Base-by-base conservation (phyloP, 1,140 invertebrate genomes). In the Rhagoletis zephyria region DNA sequence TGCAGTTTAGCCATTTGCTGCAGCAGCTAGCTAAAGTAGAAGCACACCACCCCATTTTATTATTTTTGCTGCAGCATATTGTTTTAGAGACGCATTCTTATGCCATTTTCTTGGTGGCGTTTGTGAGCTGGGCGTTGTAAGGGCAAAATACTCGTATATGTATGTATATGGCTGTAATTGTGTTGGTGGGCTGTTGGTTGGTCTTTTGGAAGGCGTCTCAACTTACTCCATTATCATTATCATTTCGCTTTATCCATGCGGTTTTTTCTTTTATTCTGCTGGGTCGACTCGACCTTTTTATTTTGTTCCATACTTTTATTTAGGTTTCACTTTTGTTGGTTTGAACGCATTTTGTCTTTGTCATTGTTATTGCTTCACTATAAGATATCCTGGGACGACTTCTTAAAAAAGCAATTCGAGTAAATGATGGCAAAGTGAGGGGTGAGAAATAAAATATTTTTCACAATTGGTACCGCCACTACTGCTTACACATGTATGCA, bases 221-320 rank as follows among this genome's bases (percentile, higher is more conserved):
- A 19, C 56, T 81, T 81, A 56, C 74, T 81, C 74, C 48, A 81
- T 81, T 48, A 81, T 81, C 74, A 81, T 81, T 81, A 81, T 81
- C 74, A 81, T 81, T 81, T 56, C 74, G 48, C 48, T 81, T 81
- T 81, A 51, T 81, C 48, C 42, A 19, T 12, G 56, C 19, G 6
- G 19, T 56, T 81, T 56, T 81, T 45, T 81, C 56, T 56, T 81
- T 9, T 63, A 4, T n/a, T 48, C 45, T n/a, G 12, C 45, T 74
- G 3, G 70, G 12, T 56, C 51, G 10, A 10, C n/a, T 48, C 45
- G 14, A 56, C 48, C 6, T 12, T 81, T 81, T 30, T 64, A 64
- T 64, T 64, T 64, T 64, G 30, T 64, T 9, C 1, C 64, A 7
- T 74, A 10, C 14, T 48, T 30, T 30, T 48, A 7, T 51, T 56